phyloP scores from a whole-genome alignment of 2,797 vertebrate genomes.

The Syncerus caffer region DNA sequence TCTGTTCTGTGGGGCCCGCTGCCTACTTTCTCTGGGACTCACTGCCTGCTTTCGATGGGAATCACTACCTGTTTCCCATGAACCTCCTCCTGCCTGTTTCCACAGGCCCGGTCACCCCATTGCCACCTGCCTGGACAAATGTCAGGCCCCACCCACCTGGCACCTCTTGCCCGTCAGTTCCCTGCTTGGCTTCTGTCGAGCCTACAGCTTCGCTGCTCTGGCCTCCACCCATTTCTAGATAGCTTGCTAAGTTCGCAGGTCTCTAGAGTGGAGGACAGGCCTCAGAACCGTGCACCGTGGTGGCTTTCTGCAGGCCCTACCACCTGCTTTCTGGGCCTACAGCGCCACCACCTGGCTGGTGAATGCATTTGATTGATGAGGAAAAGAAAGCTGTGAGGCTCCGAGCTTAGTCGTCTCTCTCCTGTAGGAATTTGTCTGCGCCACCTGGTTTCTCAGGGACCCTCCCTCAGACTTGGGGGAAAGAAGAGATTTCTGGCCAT shows the following conservation, averaged over 20 bases:
- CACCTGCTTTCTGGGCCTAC: neutral
- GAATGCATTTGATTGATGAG: neutral
- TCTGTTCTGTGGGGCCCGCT: neutral
- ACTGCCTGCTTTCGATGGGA: neutral
- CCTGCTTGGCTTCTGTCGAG: neutral
- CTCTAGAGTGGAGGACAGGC: neutral
- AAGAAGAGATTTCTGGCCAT: neutral
- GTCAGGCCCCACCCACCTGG: neutral
- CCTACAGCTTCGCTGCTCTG: neutral
- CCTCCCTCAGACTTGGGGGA: neutral
- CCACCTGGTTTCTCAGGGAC: neutral
- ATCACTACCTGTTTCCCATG: neutral
- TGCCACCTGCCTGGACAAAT: neutral
- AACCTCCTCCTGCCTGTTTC: neutral
- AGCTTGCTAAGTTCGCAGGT: neutral
- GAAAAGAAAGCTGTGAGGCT: neutral
- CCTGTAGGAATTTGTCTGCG: accelerated
- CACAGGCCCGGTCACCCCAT: accelerated
- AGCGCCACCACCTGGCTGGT: neutral
- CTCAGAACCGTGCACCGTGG: neutral
- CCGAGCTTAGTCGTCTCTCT: accelerated
- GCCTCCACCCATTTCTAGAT: neutral
- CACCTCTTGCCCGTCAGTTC: neutral
- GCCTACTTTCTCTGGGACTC: neutral
- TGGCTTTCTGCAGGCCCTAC: neutral